These are phyloP conservation scores for Clarias pachynema DNA, from an alignment of 2,797 vertebrate genomes.

Conservation along the genomic window DNA sequence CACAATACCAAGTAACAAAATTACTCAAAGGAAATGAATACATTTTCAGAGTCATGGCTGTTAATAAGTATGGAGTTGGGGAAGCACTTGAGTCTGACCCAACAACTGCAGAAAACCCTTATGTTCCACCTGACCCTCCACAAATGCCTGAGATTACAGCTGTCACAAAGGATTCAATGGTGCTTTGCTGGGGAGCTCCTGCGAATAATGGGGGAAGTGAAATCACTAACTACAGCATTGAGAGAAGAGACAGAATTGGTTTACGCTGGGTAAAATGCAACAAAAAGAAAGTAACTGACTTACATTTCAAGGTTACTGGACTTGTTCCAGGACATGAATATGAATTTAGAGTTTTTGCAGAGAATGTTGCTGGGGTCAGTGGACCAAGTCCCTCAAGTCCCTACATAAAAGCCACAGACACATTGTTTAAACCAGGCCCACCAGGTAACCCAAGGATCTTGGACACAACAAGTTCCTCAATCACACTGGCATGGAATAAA, in stretches of 20 bases:
- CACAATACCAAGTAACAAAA: conserved; percentile 91
- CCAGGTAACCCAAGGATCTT: conserved; percentile 86
- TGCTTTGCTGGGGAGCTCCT: conserved; percentile 89
- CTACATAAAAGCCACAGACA: conserved; percentile 92
- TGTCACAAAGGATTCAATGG: conserved; percentile 94
- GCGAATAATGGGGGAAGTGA: conserved; percentile 92
- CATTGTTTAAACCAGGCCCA: conserved; percentile 93
- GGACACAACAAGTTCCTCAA: conserved; percentile 89
- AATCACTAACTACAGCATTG: conserved; percentile 89
- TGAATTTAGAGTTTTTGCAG: conserved; percentile 94
- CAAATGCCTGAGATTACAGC: conserved; percentile 89
- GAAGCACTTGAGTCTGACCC: conserved; percentile 82
- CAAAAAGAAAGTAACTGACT: conserved; percentile 91
- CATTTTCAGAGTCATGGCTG: conserved; percentile 94
- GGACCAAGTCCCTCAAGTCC: conserved; percentile 88
- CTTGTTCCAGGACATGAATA: conserved; percentile 92
- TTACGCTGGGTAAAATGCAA: conserved; percentile 97
- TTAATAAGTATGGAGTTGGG: conserved; percentile 90
- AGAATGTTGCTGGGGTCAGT: conserved; percentile 92
- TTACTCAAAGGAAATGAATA: conserved; percentile 97
- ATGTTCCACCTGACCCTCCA: conserved; percentile 88
- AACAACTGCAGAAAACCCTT: conserved; percentile 91
- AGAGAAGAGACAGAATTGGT: conserved; percentile 93
- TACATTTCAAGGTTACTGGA: conserved; percentile 90
- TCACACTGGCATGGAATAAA: conserved; percentile 90